A percentile compares a stretch with the other conserved stretches of the same genome.
Evolutionary conservation across 2,888 invertebrate genomes (phyloP).

Genomic region (Pasiphila rectangulata): DNA sequence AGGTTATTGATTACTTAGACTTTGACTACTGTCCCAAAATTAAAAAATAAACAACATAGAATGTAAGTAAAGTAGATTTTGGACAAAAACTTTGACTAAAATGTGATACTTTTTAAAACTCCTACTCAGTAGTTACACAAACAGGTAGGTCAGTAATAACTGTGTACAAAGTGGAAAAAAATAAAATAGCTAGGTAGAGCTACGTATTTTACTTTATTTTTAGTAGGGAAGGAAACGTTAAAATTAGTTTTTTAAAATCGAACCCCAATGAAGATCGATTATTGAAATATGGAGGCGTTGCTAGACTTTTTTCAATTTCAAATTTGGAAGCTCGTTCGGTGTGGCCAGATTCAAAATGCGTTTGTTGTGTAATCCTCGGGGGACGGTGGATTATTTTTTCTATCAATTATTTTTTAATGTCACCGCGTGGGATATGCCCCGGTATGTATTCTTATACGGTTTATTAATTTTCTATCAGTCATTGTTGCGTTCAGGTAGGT

Average conservation of each 20-base stretch:
- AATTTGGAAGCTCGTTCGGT: constrained; percentile 67
- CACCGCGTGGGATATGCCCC: constrained; percentile 66
- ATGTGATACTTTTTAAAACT: too few species aligned
- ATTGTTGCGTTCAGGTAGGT: constrained; percentile 46
- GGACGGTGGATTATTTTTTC: constrained; percentile 71
- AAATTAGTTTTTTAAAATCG: background rate
- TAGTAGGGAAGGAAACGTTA: too few species aligned
- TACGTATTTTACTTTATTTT: too few species aligned
- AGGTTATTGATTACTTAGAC: too few species aligned
- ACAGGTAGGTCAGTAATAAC: too few species aligned
- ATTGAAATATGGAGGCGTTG: constrained; percentile 42
- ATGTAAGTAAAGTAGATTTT: too few species aligned
- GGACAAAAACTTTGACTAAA: too few species aligned
- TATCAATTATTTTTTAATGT: constrained; percentile 67
- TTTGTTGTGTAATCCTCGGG: constrained; percentile 79
- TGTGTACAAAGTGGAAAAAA: too few species aligned
- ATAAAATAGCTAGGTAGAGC: too few species aligned
- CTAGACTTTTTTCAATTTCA: constrained; percentile 50
- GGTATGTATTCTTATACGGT: constrained; percentile 51
- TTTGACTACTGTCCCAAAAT: too few species aligned
- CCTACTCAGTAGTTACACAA: too few species aligned
- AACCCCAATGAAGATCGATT: constrained; percentile 40
- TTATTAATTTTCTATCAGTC: constrained; percentile 65
- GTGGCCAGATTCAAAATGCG: constrained; percentile 75
- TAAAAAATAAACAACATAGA: too few species aligned